phyloP scores from a whole-genome alignment of 1,140 invertebrate genomes.

The Trissolcus basalis region DNA sequence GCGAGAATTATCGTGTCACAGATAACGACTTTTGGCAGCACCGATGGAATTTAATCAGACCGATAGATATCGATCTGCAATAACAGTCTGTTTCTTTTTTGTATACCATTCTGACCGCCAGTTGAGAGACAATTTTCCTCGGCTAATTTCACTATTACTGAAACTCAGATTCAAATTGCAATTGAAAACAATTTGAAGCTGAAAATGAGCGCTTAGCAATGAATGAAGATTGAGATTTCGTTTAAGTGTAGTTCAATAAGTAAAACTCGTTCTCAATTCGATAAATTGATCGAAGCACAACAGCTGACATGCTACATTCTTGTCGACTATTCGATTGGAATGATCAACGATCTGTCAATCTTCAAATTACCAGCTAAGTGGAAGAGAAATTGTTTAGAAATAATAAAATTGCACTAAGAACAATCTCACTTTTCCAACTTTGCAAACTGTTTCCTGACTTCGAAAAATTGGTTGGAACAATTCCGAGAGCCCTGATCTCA shows the following conservation, averaged over 20 bases:
- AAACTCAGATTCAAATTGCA: no score
- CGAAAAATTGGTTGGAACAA: no score
- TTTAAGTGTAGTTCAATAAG: slow-evolving; percentile 25
- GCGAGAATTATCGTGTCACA: slow-evolving; percentile 22
- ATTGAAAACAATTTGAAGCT: slow-evolving; percentile 5
- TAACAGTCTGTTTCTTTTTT: no score
- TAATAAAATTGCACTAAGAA: no score
- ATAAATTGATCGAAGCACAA: slow-evolving; percentile 30
- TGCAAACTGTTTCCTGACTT: no score
- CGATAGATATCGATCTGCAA: slow-evolving; percentile 10
- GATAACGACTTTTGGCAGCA: slow-evolving; percentile 22
- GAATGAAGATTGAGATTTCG: slow-evolving; percentile 10
- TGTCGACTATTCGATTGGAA: slow-evolving; percentile 38
- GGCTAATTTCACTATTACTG: no score
- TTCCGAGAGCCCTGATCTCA: no score
- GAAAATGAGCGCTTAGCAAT: slow-evolving; percentile 22
- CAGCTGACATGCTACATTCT: slow-evolving; percentile 32
- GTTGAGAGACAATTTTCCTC: no score
- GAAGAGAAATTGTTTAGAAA: no score
- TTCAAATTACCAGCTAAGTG: neutral
- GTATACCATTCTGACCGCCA: no score
- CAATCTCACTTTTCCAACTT: no score
- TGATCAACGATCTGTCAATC: slow-evolving; percentile 22
- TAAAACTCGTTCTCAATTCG: slow-evolving; percentile 38
- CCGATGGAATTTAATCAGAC: slow-evolving; percentile 30